Conservation (phyloP, 1,140 invertebrate genomes). For the Orchesella cincta region DNA sequence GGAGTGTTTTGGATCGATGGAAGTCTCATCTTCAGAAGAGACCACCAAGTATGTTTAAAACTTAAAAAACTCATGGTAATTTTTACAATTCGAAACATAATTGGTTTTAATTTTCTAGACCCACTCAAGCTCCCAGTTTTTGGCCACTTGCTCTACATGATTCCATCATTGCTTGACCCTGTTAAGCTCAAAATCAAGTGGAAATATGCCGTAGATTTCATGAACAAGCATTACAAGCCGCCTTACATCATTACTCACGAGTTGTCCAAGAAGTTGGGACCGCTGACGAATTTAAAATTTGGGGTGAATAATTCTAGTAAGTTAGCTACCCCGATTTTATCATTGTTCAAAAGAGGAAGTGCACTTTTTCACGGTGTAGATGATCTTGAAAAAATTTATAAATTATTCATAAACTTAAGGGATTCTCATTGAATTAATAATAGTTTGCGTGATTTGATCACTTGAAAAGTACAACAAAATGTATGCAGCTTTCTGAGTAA, state of each 20-base stretch:
- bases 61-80: neutral
- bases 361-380: no score
- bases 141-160: slow-evolving; percentile 38
- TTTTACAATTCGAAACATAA: neutral
- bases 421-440: no score
- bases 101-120: slow-evolving; percentile 22
- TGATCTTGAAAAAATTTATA: no score
- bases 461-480: no score
- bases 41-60: slow-evolving; percentile 31
- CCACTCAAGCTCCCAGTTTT: slow-evolving; percentile 43
- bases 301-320: slow-evolving; percentile 46
- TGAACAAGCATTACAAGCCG: slow-evolving; percentile 37
- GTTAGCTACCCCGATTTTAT: slow-evolving; percentile 2
- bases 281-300: slow-evolving; percentile 43
- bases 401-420: no score
- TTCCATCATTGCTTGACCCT: slow-evolving; percentile 41
- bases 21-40: slow-evolving; percentile 29
- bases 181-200: slow-evolving; percentile 27
- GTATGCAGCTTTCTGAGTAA: no score
- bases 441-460: no score
- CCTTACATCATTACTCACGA: slow-evolving; percentile 43
- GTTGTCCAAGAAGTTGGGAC: slow-evolving; percentile 37
- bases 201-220: slow-evolving; percentile 22
- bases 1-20: slow-evolving; percentile 38
- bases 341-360: neutral